Evolutionary conservation across 2,888 invertebrate species (phyloP).

Genomic region (Conomelus anceps): DNA sequence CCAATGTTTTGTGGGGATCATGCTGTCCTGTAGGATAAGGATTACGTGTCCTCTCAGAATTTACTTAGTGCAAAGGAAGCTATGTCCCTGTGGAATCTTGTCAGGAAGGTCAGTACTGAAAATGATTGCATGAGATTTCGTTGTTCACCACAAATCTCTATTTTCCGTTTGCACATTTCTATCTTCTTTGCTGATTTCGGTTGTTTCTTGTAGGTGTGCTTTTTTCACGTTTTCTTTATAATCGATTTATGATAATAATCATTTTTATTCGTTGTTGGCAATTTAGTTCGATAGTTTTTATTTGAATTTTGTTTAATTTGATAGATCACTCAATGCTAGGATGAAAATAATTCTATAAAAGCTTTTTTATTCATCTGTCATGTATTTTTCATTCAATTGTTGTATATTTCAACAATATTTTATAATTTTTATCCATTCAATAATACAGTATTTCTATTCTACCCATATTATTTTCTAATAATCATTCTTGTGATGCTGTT

Average conservation of each 20-base stretch:
- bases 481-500: too few relatives aligned
- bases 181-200: neutral
- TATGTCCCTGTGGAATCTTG: slow-evolving; percentile 88
- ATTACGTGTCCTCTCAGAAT: slow-evolving; percentile 26
- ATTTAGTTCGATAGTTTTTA: neutral
- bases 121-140: slow-evolving; percentile 6
- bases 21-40: slow-evolving; percentile 26
- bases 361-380: too few relatives aligned
- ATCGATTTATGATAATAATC: neutral
- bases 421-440: too few relatives aligned
- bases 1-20: slow-evolving; percentile 5
- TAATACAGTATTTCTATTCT: too few relatives aligned
- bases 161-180: neutral
- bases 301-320: neutral
- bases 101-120: slow-evolving; percentile 71
- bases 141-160: neutral
- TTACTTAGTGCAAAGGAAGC: slow-evolving; percentile 90
- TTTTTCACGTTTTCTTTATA: neutral
- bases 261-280: neutral
- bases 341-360: too few relatives aligned
- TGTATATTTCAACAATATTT: too few relatives aligned
- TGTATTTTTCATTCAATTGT: too few relatives aligned
- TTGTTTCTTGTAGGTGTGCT: neutral
- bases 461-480: too few relatives aligned
- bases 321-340: neutral